Base-by-base conservation (phyloP, 2,113 vertebrate species). In the Scartelaos histophorus region DNA sequence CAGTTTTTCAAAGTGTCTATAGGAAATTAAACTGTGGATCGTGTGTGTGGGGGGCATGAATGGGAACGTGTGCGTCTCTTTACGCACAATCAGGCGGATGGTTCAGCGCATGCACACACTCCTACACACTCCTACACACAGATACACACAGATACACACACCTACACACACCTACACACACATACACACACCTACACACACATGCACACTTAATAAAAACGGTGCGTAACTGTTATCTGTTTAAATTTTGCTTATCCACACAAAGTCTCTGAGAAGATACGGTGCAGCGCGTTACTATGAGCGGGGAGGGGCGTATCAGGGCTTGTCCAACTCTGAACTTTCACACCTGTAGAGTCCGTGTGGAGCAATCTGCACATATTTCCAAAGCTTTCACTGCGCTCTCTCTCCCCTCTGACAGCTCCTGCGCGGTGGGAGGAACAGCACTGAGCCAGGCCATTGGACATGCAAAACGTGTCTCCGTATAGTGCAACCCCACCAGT, bases 391-490 rank as follows among this genome's bases (percentile, higher is more conserved):
- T 24, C 56, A 24, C 56, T 57, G 3, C 10, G 11, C 6, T 21
- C n/a, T 25, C 22, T 12, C 67, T 70, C 38, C 38, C 17, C 25
- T 5, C 70, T 88, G 86, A 82, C 87, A 82, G 74, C 21, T 25
- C 56, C 1, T 54, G 24, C 66, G 71, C 75, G 83, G 89, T 82
- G 87, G 90, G 90, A 89, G 90, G 90, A 83, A 7, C 84, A 79
- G 82, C 81, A 87, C 69, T 82, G 43, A 45, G 79, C 0, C 66
- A 80, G 82, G 85, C 89, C 86, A 90, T 91, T 90, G 89, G 90
- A 76, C 79, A 47, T 69, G 68, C 25, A 82, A 51, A 90, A 84
- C 88, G 88, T 88, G 90, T 83, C 83, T 82, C 84, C 82, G 7
- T 66, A 21, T 67, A 71, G 74, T 77, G 75, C 51, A 54, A 7